Evolutionary conservation across 2,113 vertebrate species (phyloP), one percentile per base, ranked within the genome.

Genomic region (Rhinopomastus cyanomelas): DNA sequence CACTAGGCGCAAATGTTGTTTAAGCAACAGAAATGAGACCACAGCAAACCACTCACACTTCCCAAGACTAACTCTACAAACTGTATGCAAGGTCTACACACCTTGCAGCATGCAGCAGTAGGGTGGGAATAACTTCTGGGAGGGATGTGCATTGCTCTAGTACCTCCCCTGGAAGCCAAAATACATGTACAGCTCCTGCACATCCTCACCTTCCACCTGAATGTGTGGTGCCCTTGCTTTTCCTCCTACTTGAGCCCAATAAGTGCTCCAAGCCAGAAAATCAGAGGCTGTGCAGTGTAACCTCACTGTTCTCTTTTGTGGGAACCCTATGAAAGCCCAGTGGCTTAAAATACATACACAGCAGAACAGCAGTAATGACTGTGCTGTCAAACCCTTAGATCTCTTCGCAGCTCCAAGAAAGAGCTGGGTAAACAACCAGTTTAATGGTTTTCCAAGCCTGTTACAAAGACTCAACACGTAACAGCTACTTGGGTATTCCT

Each of bases 381-480:
- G 29, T 4, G 21, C 37, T 4, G 0, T 5, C 9, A 78, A 93
- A 56, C 11, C 52, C n/a, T 52, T 56, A 19, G 11, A 62, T 25
- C 14, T 42, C 17, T 46, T 66, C 18, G 0, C 16, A 75, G 75
- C 4, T 55, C 23, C 32, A 42, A 37, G 22, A 66, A 65, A 53
- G 9, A 77, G 6, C 3, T n/a, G 23, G 16, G 21, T 44, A 30
- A 83, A 91, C 29, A 5, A 44, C 9, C 5, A 55, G 23, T 34
- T 77, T 29, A 46, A 49, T 12, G 18, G 8, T 75, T 86, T 83
- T 32, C 23, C 2, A 8, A 29, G 29, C 21, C 18, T 26, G 8
- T 62, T 53, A 49, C 0, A 0, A 69, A 26, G 23, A 71, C 34
- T 44, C 1, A 1, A 9, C 15, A 5, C 12, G 18, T 22, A 69